phyloP scores from a whole-genome alignment of 2,888 invertebrate genomes.

The Drosophila limbata region DNA sequence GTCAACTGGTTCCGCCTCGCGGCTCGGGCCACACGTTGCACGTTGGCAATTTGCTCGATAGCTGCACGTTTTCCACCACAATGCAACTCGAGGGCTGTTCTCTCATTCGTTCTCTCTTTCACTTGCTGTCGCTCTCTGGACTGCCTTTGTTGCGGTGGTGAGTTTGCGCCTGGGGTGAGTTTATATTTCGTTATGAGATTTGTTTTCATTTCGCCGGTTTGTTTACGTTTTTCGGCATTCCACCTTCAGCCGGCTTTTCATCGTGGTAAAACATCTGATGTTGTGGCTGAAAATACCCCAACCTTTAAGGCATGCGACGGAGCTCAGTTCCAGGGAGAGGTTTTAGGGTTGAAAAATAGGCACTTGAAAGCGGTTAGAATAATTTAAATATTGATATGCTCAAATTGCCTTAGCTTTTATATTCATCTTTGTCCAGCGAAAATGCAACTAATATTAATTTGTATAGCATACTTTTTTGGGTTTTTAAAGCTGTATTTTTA shows the following conservation, averaged over 20 bases:
- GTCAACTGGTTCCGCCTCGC: conserved; percentile 84
- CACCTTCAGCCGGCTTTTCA: conserved; percentile 72
- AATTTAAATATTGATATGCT: not conserved
- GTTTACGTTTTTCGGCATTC: conserved; percentile 79
- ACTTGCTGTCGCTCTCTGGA: not conserved
- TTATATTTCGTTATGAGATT: conserved; percentile 19
- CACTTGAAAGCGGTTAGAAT: not conserved
- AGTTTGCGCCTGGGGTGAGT: conserved; percentile 63
- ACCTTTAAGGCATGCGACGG: conserved; percentile 3
- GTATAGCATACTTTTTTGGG: not conserved
- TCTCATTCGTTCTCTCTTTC: conserved; percentile 3
- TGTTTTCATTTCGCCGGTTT: conserved; percentile 81
- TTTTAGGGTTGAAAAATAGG: not conserved
- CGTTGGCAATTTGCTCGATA: conserved; percentile 49
- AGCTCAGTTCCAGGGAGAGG: not conserved
- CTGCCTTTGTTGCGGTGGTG: conserved; percentile 60
- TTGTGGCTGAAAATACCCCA: conserved; percentile 17
- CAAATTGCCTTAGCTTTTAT: too few species aligned
- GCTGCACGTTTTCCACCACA: conserved; percentile 49
- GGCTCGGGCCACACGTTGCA: conserved; percentile 68
- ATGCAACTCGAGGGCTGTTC: conserved; percentile 48
- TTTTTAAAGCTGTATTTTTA: too few species aligned
- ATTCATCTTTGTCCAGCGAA: too few species aligned
- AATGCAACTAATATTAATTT: not conserved
- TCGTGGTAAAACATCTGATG: conserved; percentile 25